A percentile compares a stretch with the other conserved stretches of the same genome.
These are phyloP conservation scores for Ciconia nigra DNA, from an alignment of 2,797 vertebrate species.

Conservation along the genomic window DNA sequence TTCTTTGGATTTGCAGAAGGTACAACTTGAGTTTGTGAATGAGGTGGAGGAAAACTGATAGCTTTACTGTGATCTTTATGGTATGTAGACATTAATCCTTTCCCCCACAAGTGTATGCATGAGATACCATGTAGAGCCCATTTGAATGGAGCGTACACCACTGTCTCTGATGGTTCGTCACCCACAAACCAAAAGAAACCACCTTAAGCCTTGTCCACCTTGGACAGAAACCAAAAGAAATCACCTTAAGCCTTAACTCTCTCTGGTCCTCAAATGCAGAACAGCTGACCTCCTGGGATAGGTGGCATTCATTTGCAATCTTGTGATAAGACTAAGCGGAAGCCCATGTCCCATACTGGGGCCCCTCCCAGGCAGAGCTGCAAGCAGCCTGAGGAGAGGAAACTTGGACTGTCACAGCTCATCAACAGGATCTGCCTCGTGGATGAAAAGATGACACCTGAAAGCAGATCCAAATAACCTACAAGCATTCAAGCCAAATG, in stretches of 20 bases:
- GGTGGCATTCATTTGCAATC: neutral
- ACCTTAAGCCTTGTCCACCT: neutral
- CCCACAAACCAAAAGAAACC: neutral
- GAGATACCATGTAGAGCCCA: neutral
- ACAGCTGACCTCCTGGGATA: neutral
- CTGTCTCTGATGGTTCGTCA: neutral
- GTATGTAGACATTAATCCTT: neutral
- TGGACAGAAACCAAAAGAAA: neutral
- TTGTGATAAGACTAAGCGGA: neutral
- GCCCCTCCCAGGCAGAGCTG: neutral
- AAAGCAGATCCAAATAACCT: neutral
- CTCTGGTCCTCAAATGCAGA: neutral
- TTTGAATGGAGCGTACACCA: neutral
- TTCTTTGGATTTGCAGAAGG: neutral
- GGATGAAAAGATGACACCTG: neutral
- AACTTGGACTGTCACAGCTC: neutral
- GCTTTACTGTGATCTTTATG: neutral
- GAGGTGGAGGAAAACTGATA: neutral
- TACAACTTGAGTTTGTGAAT: neutral
- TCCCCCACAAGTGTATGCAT: rapidly evolving
- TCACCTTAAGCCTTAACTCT: neutral
- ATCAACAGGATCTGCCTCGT: neutral
- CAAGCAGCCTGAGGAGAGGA: neutral
- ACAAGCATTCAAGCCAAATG: neutral
- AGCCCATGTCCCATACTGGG: neutral